Percentiles rank a stretch among this genome's conserved stretches.
phyloP scores from a whole-genome alignment of 2,113 vertebrate species.

The Phasianus colchicus region DNA sequence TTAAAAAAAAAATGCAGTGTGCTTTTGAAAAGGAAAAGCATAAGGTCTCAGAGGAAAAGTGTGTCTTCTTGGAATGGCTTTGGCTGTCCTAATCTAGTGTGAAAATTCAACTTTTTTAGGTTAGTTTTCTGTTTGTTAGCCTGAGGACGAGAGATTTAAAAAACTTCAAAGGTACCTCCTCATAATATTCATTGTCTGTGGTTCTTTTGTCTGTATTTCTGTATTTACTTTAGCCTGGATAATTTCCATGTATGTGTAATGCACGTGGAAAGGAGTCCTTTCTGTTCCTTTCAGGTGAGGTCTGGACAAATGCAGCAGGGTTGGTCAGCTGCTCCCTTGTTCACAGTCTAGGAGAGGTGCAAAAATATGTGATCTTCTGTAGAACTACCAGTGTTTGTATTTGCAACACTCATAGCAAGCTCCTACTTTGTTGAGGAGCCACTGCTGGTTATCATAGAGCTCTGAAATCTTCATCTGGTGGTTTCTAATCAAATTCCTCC shows the following conservation, averaged over 20 bases:
- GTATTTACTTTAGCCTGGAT: not conserved
- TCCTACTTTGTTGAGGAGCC: not conserved
- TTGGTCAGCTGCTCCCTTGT: not conserved
- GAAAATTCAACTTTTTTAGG: not conserved
- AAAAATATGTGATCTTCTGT: not conserved
- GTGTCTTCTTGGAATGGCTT: not conserved
- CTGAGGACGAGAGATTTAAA: not conserved
- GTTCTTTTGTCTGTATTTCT: not conserved
- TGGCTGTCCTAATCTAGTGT: not conserved
- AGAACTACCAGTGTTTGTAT: not conserved
- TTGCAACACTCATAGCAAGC: not conserved
- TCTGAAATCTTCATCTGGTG: not conserved
- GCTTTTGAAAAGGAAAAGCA: not conserved
- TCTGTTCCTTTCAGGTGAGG: not conserved
- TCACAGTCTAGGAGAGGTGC: not conserved
- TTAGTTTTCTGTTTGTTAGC: not conserved
- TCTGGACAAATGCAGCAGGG: not conserved
- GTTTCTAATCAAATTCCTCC: not conserved
- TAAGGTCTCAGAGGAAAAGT: not conserved
- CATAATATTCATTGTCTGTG: not conserved
- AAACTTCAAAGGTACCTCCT: not conserved
- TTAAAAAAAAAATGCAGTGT: not conserved
- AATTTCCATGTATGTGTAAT: not conserved
- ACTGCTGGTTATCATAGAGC: not conserved
- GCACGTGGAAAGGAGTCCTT: not conserved